A percentile compares a stretch with the other conserved stretches of the same genome.
Conservation (phyloP, 2,888 invertebrate species). For the Eretmocerus hayati region DNA sequence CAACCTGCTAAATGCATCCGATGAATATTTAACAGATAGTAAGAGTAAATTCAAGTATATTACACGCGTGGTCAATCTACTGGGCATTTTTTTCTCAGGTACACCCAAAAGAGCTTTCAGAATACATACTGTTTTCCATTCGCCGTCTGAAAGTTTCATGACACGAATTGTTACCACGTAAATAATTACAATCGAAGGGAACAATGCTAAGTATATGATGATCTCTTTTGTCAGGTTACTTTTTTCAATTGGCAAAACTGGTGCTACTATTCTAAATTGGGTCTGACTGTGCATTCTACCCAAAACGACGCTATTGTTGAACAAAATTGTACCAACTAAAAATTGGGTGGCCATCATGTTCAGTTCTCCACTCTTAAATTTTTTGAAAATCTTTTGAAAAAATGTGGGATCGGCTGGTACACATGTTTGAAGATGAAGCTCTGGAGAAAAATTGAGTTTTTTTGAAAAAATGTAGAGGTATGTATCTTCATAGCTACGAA, state of each 20-base stretch:
- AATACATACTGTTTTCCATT: background rate
- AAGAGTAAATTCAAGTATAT: background rate
- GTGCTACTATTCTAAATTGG: background rate
- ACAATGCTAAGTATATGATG: background rate
- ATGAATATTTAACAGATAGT: background rate
- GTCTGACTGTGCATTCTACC: background rate
- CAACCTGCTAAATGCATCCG: background rate
- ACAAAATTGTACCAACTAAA: background rate
- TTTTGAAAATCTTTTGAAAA: background rate
- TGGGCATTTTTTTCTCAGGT: background rate
- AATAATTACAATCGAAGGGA: background rate
- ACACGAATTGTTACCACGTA: background rate
- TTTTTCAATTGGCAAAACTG: background rate
- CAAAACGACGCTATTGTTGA: background rate
- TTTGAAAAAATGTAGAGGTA: slow-evolving; percentile 1
- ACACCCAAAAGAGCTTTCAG: background rate
- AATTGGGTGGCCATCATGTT: slow-evolving; percentile 1
- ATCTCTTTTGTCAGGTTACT: background rate
- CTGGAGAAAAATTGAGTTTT: slow-evolving; percentile 3
- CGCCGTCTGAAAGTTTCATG: background rate
- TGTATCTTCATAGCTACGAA: background rate
- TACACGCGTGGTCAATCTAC: background rate
- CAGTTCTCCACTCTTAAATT: background rate
- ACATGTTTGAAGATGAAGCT: background rate
- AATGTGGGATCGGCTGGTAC: background rate